Conservation (phyloP, 2,888 invertebrate species). For the Tenodera sinensis region DNA sequence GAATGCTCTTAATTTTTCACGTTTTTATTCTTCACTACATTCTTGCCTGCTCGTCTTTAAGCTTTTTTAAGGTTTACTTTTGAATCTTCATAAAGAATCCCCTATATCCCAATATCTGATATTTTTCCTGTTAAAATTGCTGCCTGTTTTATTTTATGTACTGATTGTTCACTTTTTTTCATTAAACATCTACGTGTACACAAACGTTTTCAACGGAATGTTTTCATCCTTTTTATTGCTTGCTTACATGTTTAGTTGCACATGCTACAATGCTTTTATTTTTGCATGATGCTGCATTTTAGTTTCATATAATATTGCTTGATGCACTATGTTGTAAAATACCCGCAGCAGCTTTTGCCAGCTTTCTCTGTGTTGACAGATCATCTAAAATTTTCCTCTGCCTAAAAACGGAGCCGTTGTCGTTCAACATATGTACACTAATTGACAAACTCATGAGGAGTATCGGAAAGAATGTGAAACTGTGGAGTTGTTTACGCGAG, state of each 20-base stretch:
- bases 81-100: neutral
- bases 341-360: no score
- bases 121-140: no score
- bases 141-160: no score
- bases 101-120: neutral
- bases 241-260: neutral
- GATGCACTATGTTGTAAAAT: neutral
- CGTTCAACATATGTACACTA: no score
- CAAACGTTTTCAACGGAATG: no score
- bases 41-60: neutral
- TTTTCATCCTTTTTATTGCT: neutral
- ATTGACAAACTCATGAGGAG: no score
- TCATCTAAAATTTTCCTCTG: no score
- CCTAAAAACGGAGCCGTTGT: no score
- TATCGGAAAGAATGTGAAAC: no score
- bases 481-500: no score
- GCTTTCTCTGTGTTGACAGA: no score
- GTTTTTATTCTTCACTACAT: neutral
- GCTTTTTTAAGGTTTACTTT: neutral
- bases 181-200: neutral
- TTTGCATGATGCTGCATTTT: neutral
- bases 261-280: neutral
- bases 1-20: neutral
- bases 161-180: neutral
- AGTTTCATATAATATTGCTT: neutral